Evolutionary conservation across 2,113 vertebrate genomes (phyloP), one percentile per base, ranked within the genome.

Genomic region (Miniopterus natalensis): DNA sequence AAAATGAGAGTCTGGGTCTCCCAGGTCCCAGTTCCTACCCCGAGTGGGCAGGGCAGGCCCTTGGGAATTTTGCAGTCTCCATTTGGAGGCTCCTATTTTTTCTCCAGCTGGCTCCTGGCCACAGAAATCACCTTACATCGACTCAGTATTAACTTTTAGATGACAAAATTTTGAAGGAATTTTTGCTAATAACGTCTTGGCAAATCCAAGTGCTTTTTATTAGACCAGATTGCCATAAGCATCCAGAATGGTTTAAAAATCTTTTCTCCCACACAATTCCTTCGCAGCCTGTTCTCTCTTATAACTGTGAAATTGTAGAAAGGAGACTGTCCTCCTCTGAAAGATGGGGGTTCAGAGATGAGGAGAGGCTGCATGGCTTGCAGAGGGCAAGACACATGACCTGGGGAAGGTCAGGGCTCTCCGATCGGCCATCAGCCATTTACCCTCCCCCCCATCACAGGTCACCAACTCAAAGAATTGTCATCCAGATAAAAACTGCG

Each of bases 181-280:
- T 94, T 74, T 68, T 71, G 53, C 21, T 84, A 88, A 65, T 63
- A 78, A 90, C 73, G 47, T 90, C 51, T 95, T 90, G 74, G 47
- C 91, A 68, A 88, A 49, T 31, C 78, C 49, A 79, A 74, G 21
- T 17, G 21, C 1, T 65, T 83, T 47, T 73, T 31, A 27, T 3
- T 36, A 45, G 14, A 17, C 51, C 27, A 49, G 21, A 42, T 10
- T 49, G 13, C 23, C 15, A 20, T 18, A 40, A 20, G 23, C 25
- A 59, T 68, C 21, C 31, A 51, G 31, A 36, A 53, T 9, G 61
- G 70, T 51, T 85, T 57, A 71, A 83, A 91, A 84, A 55, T n/a
- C 5, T 91, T 65, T 63, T 23, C 25, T 77, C 74, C 49, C 66
- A 36, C 42, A 53, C 18, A 4, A 21, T 51, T 47, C 47, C 47